Conservation (phyloP, 1,140 invertebrate genomes). For the Bombus polaris region DNA sequence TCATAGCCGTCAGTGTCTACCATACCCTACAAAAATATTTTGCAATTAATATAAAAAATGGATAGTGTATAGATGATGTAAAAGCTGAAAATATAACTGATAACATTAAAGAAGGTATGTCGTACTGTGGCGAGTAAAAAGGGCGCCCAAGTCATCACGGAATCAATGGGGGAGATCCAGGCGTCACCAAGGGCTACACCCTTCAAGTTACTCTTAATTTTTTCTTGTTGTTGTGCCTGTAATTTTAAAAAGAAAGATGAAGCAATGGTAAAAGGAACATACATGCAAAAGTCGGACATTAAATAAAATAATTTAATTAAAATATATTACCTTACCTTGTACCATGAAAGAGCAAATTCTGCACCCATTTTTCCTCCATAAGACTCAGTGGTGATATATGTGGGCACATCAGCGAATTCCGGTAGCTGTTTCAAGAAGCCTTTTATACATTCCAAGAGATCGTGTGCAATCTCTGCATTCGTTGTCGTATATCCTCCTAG, state of each 20-base stretch:
- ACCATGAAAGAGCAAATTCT: constrained; percentile 87
- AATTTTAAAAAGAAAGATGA: not conserved
- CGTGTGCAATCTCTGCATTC: constrained; percentile 89
- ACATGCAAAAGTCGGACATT: too few species aligned
- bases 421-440: constrained; percentile 86
- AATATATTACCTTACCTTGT: constrained; percentile 83
- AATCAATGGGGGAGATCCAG: constrained; percentile 93
- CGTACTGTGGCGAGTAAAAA: constrained; percentile 87
- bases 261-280: not conserved
- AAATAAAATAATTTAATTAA: not conserved
- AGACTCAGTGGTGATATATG: constrained; percentile 93
- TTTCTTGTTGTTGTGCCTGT: constrained; percentile 86
- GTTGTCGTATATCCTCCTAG: constrained; percentile 83
- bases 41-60: not conserved
- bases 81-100: not conserved
- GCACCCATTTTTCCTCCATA: constrained; percentile 96
- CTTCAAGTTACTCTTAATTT: constrained; percentile 88
- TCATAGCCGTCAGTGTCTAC: constrained; percentile 85
- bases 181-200: constrained; percentile 92
- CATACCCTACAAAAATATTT: constrained; percentile 81
- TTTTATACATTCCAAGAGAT: constrained; percentile 89
- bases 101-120: not conserved
- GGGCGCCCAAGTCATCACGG: constrained; percentile 90
- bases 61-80: not conserved
- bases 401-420: constrained; percentile 87